Conservation (phyloP, 2,113 vertebrate species). For the Periophthalmus modestus region DNA sequence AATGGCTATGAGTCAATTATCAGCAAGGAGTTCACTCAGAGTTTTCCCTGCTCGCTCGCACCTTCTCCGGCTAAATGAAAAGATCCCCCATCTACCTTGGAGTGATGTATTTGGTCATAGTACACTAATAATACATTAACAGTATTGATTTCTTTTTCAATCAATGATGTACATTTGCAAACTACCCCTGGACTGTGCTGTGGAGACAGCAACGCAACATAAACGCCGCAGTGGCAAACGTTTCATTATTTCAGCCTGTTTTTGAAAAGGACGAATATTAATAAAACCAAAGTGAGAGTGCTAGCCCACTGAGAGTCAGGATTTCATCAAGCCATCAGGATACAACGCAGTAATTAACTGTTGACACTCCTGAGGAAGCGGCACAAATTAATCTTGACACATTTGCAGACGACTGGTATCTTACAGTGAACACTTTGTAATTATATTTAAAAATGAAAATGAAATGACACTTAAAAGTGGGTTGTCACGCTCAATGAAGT, state of each 20-base stretch:
- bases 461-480: slow-evolving; percentile 99
- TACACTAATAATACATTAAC: slow-evolving; percentile 79
- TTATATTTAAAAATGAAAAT: slow-evolving; percentile 99
- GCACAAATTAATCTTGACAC: slow-evolving; percentile 99
- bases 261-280: slow-evolving; percentile 55
- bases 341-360: slow-evolving; percentile 99
- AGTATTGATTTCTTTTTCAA: slow-evolving; percentile 71
- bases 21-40: slow-evolving; percentile 77
- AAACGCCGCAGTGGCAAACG: slow-evolving; percentile 35
- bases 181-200: slow-evolving; percentile 49
- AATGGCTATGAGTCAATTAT: slow-evolving; percentile 81
- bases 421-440: slow-evolving; percentile 99
- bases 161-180: slow-evolving; percentile 69
- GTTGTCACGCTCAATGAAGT: slow-evolving; percentile 99
- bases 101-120: slow-evolving; percentile 75
- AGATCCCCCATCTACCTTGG: slow-evolving; percentile 61
- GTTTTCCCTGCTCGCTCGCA: slow-evolving; percentile 70
- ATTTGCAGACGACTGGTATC: slow-evolving; percentile 99
- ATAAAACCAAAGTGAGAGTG: slow-evolving; percentile 77
- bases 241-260: slow-evolving; percentile 71
- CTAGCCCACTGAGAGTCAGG: slow-evolving; percentile 90
- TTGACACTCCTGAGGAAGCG: slow-evolving; percentile 99
- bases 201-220: slow-evolving; percentile 38
- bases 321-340: slow-evolving; percentile 98
- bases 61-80: slow-evolving; percentile 63